phyloP scores from a whole-genome alignment of 1,140 invertebrate species.

The Ephestia elutella region DNA sequence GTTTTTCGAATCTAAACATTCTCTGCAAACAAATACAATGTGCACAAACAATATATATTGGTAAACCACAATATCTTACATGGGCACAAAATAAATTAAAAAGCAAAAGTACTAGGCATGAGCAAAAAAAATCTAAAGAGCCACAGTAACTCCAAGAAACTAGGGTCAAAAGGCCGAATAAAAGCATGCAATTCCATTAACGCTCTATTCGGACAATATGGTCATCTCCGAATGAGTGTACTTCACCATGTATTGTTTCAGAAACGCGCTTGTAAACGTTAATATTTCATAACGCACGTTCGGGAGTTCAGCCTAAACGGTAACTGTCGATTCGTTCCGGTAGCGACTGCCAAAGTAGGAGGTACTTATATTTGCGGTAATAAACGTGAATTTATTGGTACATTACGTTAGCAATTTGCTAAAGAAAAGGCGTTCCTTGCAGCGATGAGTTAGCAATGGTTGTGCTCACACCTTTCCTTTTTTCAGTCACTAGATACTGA shows the following conservation, averaged over 20 bases:
- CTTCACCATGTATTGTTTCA: conserved; percentile 36
- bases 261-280: conserved; percentile 39
- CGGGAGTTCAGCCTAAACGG: conserved; percentile 38
- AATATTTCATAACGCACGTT: conserved; percentile 51
- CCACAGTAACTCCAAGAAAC: too few species aligned
- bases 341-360: conserved; percentile 49
- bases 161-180: too few species aligned
- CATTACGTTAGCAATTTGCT: conserved; percentile 68
- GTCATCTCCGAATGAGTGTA: conserved; percentile 6
- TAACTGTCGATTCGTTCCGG: conserved; percentile 52
- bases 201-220: too few species aligned
- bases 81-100: too few species aligned
- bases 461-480: too few species aligned
- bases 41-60: too few species aligned
- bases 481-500: too few species aligned
- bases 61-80: too few species aligned
- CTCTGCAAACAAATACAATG: too few species aligned
- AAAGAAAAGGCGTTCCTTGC: conserved; percentile 18
- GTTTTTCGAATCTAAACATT: not conserved
- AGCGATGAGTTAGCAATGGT: not conserved
- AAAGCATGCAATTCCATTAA: too few species aligned
- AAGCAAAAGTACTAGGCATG: too few species aligned
- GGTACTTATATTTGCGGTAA: conserved; percentile 58
- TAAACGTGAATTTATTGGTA: conserved; percentile 70
- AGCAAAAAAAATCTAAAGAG: too few species aligned